A percentile compares a stretch with the other conserved stretches of the same genome.
phyloP scores from a whole-genome alignment of 2,888 invertebrate species.

The Campopleginae sp. region DNA sequence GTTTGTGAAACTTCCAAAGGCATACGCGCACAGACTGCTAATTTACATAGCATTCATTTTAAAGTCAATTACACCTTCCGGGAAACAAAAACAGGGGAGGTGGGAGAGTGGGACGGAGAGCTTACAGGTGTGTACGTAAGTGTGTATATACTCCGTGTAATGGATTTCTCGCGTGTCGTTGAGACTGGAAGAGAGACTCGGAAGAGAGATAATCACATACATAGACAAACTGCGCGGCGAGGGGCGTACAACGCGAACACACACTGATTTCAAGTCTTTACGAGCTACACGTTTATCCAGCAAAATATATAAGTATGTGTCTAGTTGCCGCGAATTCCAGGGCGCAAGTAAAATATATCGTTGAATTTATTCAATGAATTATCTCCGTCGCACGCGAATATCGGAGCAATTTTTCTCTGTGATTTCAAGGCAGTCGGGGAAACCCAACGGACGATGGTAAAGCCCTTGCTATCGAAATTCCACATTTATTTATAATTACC shows the following conservation, averaged over 20 bases:
- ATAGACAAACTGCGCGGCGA: conserved; percentile 10
- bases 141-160: conserved; percentile 28
- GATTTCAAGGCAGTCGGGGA: conserved; percentile 28
- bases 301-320: neutral
- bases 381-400: conserved; percentile 37
- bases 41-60: conserved; percentile 66
- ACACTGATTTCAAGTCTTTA: neutral
- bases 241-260: neutral
- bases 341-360: conserved; percentile 42
- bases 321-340: conserved; percentile 28
- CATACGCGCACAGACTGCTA: conserved; percentile 44
- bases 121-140: conserved; percentile 9
- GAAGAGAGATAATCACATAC: conserved; percentile 24
- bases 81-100: conserved; percentile 49
- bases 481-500: neutral
- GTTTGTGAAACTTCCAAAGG: conserved; percentile 27
- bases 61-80: conserved; percentile 65
- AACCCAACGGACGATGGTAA: conserved; percentile 30
- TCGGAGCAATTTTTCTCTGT: conserved; percentile 24
- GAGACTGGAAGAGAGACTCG: conserved; percentile 29
- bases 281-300: neutral
- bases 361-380: conserved; percentile 56
- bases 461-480: neutral
- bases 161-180: conserved; percentile 63
- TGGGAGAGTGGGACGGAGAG: neutral